These are phyloP conservation scores for Cryptoprocta ferox DNA, from an alignment of 2,797 vertebrate genomes.

Conservation along the genomic window DNA sequence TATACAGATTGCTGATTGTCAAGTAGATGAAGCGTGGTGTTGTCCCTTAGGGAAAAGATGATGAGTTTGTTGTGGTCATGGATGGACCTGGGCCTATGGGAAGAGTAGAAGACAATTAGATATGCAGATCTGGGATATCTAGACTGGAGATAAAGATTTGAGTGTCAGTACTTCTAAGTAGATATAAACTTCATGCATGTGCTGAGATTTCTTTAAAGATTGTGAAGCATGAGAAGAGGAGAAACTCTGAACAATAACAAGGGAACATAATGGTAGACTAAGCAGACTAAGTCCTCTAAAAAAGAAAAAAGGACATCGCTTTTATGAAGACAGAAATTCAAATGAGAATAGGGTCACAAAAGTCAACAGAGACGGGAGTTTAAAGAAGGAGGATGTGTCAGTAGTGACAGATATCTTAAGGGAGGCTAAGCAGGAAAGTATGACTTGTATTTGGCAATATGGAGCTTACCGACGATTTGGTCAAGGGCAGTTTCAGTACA, in stretches of 20 bases:
- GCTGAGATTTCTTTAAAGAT: not conserved
- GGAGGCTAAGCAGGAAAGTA: not conserved
- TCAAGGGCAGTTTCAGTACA: not conserved
- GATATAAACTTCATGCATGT: not conserved
- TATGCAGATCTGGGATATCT: not conserved
- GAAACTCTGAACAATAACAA: not conserved
- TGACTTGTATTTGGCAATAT: not conserved
- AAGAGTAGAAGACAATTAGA: not conserved
- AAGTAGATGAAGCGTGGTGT: not conserved
- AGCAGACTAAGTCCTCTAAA: not conserved
- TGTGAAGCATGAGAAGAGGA: not conserved
- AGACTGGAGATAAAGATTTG: not conserved
- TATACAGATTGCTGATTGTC: not conserved
- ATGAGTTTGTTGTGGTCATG: not conserved
- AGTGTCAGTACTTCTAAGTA: not conserved
- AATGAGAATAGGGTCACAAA: not conserved
- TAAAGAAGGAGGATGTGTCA: not conserved
- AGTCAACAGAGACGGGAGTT: not conserved
- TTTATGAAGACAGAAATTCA: not conserved
- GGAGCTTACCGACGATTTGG: not conserved
- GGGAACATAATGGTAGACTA: not conserved
- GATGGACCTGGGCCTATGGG: too few species aligned
- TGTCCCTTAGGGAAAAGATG: not conserved
- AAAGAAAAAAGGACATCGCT: not conserved
- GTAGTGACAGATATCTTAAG: not conserved